These are phyloP conservation scores for Dendrocincla fuliginosa DNA, from an alignment of 2,797 vertebrate genomes.

Conservation along the genomic window DNA sequence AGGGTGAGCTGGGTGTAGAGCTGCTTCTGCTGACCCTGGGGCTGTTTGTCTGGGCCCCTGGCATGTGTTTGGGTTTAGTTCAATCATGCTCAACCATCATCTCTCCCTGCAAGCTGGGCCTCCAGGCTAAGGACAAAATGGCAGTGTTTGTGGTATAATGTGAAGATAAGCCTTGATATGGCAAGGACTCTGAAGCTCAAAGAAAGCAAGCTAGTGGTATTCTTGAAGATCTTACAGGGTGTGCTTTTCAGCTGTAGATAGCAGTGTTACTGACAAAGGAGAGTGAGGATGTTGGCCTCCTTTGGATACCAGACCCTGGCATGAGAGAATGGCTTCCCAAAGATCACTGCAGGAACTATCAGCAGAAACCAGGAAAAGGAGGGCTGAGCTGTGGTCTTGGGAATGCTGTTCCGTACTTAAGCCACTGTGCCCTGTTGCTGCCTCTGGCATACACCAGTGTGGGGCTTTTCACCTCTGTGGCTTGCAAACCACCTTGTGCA, in stretches of 20 bases:
- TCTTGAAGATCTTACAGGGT: background rate
- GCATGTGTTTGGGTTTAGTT: background rate
- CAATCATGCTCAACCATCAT: fast-evolving
- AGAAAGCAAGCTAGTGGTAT: background rate
- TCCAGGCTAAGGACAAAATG: fast-evolving
- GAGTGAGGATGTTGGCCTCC: background rate
- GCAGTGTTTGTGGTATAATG: background rate
- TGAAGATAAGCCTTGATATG: background rate
- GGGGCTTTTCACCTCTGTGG: background rate
- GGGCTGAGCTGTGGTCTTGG: background rate
- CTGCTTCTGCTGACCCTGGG: background rate
- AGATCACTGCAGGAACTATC: background rate
- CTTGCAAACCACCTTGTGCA: background rate
- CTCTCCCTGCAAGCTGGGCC: background rate
- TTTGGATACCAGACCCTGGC: background rate
- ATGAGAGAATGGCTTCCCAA: background rate
- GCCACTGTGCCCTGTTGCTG: background rate
- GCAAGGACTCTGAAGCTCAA: background rate
- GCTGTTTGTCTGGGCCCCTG: background rate
- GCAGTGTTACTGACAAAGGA: background rate
- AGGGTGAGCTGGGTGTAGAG: fast-evolving
- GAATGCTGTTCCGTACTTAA: background rate
- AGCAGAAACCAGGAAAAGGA: background rate
- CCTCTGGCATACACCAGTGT: background rate
- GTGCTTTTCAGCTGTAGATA: background rate